Evolutionary conservation across 2,113 vertebrate species (phyloP), one percentile per base, ranked within the genome.

Genomic region (Megaceryle torquata): DNA sequence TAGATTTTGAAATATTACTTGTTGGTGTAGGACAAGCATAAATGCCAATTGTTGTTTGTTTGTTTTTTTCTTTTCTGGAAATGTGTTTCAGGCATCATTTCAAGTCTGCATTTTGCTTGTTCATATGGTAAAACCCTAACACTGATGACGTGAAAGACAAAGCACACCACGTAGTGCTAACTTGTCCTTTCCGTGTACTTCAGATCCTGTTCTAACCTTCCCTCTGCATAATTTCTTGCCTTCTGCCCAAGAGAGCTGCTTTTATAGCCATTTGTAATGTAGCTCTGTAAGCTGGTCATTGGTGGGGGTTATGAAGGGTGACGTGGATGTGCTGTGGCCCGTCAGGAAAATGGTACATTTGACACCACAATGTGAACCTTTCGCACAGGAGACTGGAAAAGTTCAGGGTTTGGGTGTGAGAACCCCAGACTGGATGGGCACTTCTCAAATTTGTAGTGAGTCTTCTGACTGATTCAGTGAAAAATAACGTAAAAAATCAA

Each of bases 331-430:
- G 88, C 63, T 50, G 19, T 57, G 54, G 81, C 77, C 80, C 13
- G 1, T 19, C 63, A 69, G 79, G 63, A 88, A 5, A 50, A 26
- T 0, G 0, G 13, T 39, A 18, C 39, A 16, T 1, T 39, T 53
- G 39, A 15, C 44, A 37, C 35, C 9, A 43, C 2, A 3, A 4
- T 43, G 44, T 15, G 18, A 59, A 19, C 56, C 4, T 2, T 82
- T 54, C 11, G 44, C 35, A 21, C 21, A 37, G 67, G 51, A 70
- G 57, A 5, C 12, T 35, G 57, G 12, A 44, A 29, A 39, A 13
- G 5, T 46, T 59, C 74, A 29, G 25, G 11, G 7, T 37, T 21
- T 24, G 60, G 20, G 20, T 39, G 31, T 15, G 43, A 86, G 51
- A 84, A 43, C 22, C 39, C 37, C 51, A 63, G 56, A 13, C 54